Base-by-base conservation (phyloP, 53 echinoderm and acorn worm species). In the Echinarachnius parma region DNA sequence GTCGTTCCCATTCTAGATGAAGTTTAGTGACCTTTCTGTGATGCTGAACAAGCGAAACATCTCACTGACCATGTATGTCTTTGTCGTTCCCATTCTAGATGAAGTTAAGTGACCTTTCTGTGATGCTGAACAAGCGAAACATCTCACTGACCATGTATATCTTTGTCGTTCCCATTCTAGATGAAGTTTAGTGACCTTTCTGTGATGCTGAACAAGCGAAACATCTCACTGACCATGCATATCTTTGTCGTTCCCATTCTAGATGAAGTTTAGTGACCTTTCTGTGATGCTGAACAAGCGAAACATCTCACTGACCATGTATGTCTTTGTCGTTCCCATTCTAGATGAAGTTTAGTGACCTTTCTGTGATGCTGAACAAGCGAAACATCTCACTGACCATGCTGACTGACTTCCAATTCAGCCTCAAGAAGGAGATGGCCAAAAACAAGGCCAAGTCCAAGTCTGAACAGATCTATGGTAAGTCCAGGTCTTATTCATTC, bases 211-310 rank as follows among this genome's bases (percentile, higher is more conserved):
- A 48, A 69, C 9, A 85, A 78, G 42, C 81, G 61, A 20, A 87
- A 81, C 14, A 86, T 93, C 63, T 77, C 76, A 28, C 66, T 93
- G 23, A 79, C 86, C 19, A 57, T 93, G n/a, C n/a, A n/a, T n/a
- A n/a, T n/a, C n/a, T n/a, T n/a, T n/a, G n/a, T n/a, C n/a, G n/a
- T 47, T 42, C 55, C 25, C 22, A 18, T 46, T 48, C 0, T 31
- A 60, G 77, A 21, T 77, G 62, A 46, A 47, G 34, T 69, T 69
- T 53, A 53, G 47, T 15, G 44, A 64, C 21, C 15, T 54, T 28
- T 64, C 54, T 27, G 65, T 49, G 13, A 53, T 21, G 37, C 64
- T 92, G 31, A 48, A 69, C 9, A 85, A 78, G 42, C 81, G 61
- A 20, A 87, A 81, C 14, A 86, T 93, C 63, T 77, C 76, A 28